Evolutionary conservation across 2,113 vertebrate species (phyloP).

Genomic region (Podarcis raffonei): DNA sequence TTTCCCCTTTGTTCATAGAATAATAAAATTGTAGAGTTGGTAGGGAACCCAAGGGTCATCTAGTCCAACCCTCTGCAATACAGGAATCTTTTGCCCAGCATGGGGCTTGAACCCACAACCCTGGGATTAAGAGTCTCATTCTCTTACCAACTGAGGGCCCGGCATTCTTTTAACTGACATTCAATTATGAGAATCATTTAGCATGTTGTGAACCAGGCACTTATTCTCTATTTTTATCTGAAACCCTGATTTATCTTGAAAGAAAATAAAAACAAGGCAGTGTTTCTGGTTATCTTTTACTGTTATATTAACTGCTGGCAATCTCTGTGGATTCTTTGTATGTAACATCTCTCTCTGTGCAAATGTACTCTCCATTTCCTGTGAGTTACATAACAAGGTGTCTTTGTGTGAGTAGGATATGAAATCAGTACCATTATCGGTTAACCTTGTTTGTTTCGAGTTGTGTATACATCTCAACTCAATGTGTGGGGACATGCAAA

Average conservation of each 20-base stretch:
- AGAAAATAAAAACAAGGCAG: slow-evolving; percentile 29
- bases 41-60: too few relatives aligned
- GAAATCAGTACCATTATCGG: slow-evolving; percentile 25
- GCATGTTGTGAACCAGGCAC: slow-evolving; percentile 68
- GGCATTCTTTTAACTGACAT: slow-evolving; percentile 60
- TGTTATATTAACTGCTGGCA: slow-evolving; percentile 25
- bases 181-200: slow-evolving; percentile 66
- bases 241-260: slow-evolving; percentile 41
- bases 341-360: slow-evolving; percentile 27
- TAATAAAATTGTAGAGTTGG: too few relatives aligned
- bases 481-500: background rate
- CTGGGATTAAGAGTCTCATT: too few relatives aligned
- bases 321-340: background rate
- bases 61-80: too few relatives aligned
- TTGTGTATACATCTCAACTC: background rate
- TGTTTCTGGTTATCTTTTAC: slow-evolving; percentile 15
- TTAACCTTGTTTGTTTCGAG: slow-evolving; percentile 33
- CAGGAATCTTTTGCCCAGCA: too few relatives aligned
- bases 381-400: slow-evolving; percentile 30
- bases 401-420: background rate
- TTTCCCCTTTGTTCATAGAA: background rate
- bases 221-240: slow-evolving; percentile 75
- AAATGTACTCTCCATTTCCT: slow-evolving; percentile 42
- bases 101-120: too few relatives aligned
- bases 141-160: background rate